Base-by-base conservation (phyloP, 1,140 invertebrate genomes). In the Drosophila eugracilis region DNA sequence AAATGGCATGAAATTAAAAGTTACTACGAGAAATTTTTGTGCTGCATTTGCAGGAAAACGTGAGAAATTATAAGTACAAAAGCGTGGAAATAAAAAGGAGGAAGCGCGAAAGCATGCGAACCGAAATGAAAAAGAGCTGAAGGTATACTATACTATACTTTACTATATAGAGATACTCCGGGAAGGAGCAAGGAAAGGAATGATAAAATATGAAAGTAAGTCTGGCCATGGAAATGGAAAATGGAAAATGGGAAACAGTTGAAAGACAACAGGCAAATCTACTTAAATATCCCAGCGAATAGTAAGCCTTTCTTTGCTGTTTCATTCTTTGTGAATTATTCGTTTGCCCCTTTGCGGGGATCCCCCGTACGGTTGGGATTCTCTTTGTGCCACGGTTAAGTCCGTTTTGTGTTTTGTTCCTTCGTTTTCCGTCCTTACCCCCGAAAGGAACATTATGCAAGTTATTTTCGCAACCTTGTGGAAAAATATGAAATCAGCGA, bases 1-100 rank as follows among this genome's bases (percentile, higher is more conserved):
- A 88, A 88, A 88, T 88, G 83, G 83, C 83, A 88, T 88, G 83
- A 88, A 88, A 88, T 88, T 88, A 88, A 88, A 88, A 88, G 83
- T 88, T 88, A 88, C 84, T 75, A 67, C 83, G 66, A 78, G 78
- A 72, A 85, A 81, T 73, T 85, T 86, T 86, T 88, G 83, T 88
- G 83, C 83, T 83, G 84, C 84, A 88, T 88, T 88, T 81, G 83
- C 83, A 88, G 84, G 83, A 88, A 88, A 88, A 88, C 83, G 83
- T 88, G 83, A 75, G 83, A 88, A 88, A 88, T 88, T 88, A 88
- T 88, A 88, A 88, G 83, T 73, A 86, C 75, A 88, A 88, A 88
- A 78, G 78, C 69, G 55, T 39, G 52, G 17, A 41, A 55, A 58
- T 41, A 32, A 55, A 70, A 62, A 30, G 62, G 48, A 59, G 55